A percentile compares a stretch with the other conserved stretches of the same genome.
phyloP scores from a whole-genome alignment of 2,888 invertebrate genomes.

The Amaurobius ferox region DNA sequence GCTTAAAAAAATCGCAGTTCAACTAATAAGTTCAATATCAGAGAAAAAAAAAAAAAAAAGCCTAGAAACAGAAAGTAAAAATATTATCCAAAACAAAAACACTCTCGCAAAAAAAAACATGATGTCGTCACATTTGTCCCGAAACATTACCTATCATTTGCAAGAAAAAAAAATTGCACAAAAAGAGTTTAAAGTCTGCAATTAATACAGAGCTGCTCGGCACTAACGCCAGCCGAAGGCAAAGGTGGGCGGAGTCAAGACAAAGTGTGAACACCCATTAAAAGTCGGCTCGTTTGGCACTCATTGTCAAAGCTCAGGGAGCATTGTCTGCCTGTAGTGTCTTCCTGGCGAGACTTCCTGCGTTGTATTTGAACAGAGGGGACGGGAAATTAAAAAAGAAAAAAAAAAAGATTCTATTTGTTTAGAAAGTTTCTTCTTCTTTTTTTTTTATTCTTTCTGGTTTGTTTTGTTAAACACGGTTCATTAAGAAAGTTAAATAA shows the following conservation, averaged over 20 bases:
- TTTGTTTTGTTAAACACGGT: not conserved
- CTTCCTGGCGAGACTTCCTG: constrained; percentile 4
- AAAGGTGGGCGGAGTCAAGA: constrained; percentile 32
- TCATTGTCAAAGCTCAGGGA: constrained; percentile 23
- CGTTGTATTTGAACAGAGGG: constrained; percentile 21
- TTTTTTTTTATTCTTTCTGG: not conserved
- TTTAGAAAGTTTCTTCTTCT: not conserved
- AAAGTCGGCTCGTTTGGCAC: constrained; percentile 28
- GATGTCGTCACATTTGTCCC: not conserved
- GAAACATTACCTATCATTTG: not conserved
- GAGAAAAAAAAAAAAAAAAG: constrained; percentile 10
- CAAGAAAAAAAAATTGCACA: not conserved
- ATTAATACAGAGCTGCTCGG: not conserved
- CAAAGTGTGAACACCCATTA: constrained; percentile 33
- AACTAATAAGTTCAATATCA: constrained; percentile 23
- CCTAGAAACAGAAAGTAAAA: constrained; percentile 12
- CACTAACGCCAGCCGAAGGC: constrained; percentile 11
- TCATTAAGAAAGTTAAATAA: constrained; percentile 20
- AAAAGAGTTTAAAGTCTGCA: constrained; percentile 19
- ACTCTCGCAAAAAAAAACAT: not conserved
- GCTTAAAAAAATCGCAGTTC: constrained; percentile 1
- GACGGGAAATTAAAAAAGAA: not conserved
- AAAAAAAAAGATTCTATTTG: constrained; percentile 2
- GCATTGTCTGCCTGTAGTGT: not conserved
- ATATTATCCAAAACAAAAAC: not conserved